Conservation (phyloP, 2,113 vertebrate species). For the Cervus canadensis region DNA sequence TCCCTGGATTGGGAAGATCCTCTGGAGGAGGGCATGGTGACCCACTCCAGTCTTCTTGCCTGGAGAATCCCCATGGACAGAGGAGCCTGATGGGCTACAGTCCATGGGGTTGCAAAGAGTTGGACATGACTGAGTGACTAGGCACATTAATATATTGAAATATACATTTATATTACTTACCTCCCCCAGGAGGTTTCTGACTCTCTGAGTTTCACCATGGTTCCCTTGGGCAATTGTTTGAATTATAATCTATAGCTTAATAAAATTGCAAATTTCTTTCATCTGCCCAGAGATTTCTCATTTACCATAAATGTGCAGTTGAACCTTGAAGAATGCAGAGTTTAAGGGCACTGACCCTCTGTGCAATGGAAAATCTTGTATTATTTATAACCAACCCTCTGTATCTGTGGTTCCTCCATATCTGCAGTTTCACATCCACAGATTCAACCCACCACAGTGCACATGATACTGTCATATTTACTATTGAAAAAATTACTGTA, state of each 20-base stretch:
- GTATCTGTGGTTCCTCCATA: neutral
- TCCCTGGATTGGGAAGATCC: neutral
- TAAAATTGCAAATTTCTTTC: neutral
- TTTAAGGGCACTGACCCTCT: neutral
- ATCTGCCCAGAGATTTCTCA: neutral
- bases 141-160: neutral
- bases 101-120: neutral
- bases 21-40: neutral
- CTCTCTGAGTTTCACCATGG: neutral
- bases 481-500: neutral
- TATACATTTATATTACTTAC: neutral
- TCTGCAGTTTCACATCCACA: neutral
- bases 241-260: neutral
- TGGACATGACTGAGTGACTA: neutral
- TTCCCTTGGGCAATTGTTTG: neutral
- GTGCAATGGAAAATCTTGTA: neutral
- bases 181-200: neutral
- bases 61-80: neutral
- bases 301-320: neutral
- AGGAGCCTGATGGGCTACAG: neutral
- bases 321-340: neutral
- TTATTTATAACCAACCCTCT: neutral
- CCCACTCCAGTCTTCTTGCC: neutral
- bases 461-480: neutral
- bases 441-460: neutral